Conservation (phyloP, 2,888 invertebrate genomes). For the Arrhopalites spinosus region DNA sequence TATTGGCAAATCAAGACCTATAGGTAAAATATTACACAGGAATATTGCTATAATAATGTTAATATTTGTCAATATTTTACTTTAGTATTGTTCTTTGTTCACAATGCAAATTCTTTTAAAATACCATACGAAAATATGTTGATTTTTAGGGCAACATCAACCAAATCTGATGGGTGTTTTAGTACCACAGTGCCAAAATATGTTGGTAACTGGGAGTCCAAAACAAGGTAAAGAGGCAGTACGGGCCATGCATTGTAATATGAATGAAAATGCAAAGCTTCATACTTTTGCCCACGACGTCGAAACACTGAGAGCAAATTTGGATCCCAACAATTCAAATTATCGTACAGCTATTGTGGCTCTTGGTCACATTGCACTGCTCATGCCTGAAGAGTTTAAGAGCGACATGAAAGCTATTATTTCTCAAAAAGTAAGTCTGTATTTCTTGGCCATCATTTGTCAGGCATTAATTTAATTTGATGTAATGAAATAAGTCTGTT, state of each 20-base stretch:
- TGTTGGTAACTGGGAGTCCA: constrained; percentile 85
- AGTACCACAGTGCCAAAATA: constrained; percentile 83
- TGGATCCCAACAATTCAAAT: constrained; percentile 75
- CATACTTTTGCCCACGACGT: constrained; percentile 53
- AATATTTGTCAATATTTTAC: no score
- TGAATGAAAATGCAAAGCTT: constrained; percentile 61
- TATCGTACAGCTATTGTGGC: constrained; percentile 94
- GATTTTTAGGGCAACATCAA: constrained; percentile 70
- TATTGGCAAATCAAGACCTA: constrained; percentile 82
- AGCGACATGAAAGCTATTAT: constrained; percentile 92
- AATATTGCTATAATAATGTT: no score
- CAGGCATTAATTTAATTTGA: not conserved
- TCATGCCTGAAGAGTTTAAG: constrained; percentile 87
- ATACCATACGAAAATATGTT: no score
- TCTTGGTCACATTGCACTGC: constrained; percentile 90
- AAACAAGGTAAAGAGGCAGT: constrained; percentile 97
- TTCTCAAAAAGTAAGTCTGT: constrained; percentile 78
- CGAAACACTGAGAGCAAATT: constrained; percentile 68
- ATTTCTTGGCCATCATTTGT: no score
- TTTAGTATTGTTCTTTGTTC: no score
- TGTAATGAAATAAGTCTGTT: no score
- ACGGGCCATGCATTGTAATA: constrained; percentile 86
- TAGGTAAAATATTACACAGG: constrained; percentile 67
- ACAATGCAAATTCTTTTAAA: no score
- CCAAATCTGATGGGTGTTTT: constrained; percentile 76